A percentile compares a stretch with the other conserved stretches of the same genome.
Conservation (phyloP, 2,113 vertebrate species). For the Danionella cerebrum region DNA sequence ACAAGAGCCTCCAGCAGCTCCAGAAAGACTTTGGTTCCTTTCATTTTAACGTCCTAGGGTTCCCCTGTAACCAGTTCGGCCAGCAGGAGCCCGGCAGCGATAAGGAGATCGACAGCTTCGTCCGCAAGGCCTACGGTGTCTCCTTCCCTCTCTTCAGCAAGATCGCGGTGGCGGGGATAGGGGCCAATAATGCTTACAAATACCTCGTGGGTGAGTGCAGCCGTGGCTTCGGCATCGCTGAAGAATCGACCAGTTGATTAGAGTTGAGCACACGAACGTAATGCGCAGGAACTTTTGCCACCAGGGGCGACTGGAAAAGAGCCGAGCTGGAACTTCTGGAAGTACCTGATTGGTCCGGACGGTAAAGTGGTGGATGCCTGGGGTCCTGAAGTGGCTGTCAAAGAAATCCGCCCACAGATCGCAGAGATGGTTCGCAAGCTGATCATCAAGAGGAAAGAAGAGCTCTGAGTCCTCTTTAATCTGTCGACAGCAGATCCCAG, state of each 20-base stretch:
- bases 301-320: conserved; percentile 82
- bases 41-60: conserved; percentile 93
- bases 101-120: conserved; percentile 89
- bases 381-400: conserved; percentile 79
- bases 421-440: conserved; percentile 83
- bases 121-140: conserved; percentile 74
- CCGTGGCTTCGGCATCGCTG: no score
- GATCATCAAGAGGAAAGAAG: conserved; percentile 85
- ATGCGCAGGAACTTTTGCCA: background rate
- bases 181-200: conserved; percentile 86
- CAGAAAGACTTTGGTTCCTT: conserved; percentile 84
- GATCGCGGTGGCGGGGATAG: conserved; percentile 72
- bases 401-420: conserved; percentile 78
- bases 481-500: background rate
- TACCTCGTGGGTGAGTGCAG: conserved; percentile 74
- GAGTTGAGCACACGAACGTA: no score
- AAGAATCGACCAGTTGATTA: background rate
- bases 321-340: conserved; percentile 98
- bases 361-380: conserved; percentile 82
- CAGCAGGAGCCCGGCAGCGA: conserved; percentile 91
- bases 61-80: conserved; percentile 97
- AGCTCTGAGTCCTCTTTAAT: conserved; percentile 53
- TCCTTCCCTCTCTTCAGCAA: conserved; percentile 97
- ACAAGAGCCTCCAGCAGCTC: conserved; percentile 82
- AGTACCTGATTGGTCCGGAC: conserved; percentile 81